phyloP scores from a whole-genome alignment of 1,140 invertebrate species.

The Drosophila rufa region DNA sequence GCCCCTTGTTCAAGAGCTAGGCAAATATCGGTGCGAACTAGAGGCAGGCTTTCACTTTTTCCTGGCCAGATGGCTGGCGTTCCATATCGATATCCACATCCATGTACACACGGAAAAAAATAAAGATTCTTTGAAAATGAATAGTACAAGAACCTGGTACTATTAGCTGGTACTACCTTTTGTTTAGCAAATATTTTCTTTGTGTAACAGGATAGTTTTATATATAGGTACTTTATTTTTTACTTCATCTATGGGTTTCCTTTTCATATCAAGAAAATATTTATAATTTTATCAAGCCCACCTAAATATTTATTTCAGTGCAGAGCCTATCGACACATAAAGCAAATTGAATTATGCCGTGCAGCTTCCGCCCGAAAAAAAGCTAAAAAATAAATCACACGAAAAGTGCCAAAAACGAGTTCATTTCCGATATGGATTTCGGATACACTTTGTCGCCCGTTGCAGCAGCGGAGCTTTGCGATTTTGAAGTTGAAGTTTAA shows the following conservation, averaged over 20 bases:
- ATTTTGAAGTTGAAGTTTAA: slow-evolving; percentile 64
- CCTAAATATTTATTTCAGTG: background rate
- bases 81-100: slow-evolving; percentile 26
- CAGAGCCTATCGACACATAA: slow-evolving; percentile 55
- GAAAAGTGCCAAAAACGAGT: slow-evolving; percentile 62
- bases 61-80: slow-evolving; percentile 10
- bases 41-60: slow-evolving; percentile 69
- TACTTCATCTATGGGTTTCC: too few species aligned
- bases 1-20: slow-evolving; percentile 27
- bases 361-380: slow-evolving; percentile 56
- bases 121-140: background rate
- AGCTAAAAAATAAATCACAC: slow-evolving; percentile 34
- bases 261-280: too few species aligned
- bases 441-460: slow-evolving; percentile 52
- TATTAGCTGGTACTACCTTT: too few species aligned
- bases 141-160: too few species aligned
- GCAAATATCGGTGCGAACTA: slow-evolving; percentile 31
- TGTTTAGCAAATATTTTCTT: too few species aligned
- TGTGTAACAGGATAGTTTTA: too few species aligned
- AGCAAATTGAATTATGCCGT: slow-evolving; percentile 52
- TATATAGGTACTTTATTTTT: too few species aligned
- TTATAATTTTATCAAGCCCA: too few species aligned
- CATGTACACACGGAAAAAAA: background rate
- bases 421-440: slow-evolving; percentile 64
- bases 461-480: slow-evolving; percentile 17